Conservation (phyloP, 2,797 vertebrate species). For the Telmatherina bonti region DNA sequence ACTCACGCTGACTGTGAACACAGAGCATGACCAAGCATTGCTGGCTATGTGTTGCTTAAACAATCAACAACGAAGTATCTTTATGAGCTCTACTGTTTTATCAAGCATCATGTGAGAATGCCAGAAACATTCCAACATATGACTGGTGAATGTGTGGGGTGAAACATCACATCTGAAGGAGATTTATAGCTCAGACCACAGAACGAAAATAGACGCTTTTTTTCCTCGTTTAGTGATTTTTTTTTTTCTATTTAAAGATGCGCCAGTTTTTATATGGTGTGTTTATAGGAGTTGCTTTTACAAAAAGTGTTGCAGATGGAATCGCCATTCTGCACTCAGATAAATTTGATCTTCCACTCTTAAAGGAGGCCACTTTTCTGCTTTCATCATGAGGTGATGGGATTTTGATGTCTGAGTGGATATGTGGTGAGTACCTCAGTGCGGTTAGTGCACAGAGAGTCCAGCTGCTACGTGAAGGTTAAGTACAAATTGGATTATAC, state of each 20-base stretch:
- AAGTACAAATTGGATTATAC: slow-evolving; percentile 66
- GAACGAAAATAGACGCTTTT: slow-evolving; percentile 50
- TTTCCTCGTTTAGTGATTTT: slow-evolving; percentile 31
- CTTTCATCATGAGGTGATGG: slow-evolving; percentile 77
- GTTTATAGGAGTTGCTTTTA: slow-evolving; percentile 82
- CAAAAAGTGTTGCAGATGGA: slow-evolving; percentile 68
- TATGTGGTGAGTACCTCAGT: slow-evolving; percentile 44
- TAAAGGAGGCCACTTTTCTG: slow-evolving; percentile 74
- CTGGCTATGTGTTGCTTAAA: neutral
- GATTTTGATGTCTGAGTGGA: slow-evolving; percentile 62
- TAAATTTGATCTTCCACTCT: slow-evolving; percentile 81
- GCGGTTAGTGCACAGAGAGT: slow-evolving; percentile 48
- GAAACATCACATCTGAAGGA: slow-evolving; percentile 51
- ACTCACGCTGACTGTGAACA: neutral
- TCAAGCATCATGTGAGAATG: neutral
- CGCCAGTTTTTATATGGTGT: slow-evolving; percentile 72
- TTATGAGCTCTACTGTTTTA: neutral
- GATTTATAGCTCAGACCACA: slow-evolving; percentile 38
- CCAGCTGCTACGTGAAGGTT: slow-evolving; percentile 66
- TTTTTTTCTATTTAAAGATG: slow-evolving; percentile 54
- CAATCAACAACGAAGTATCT: neutral
- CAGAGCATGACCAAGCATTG: neutral
- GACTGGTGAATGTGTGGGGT: slow-evolving; percentile 27
- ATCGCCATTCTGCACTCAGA: slow-evolving; percentile 61
- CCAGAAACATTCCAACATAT: slow-evolving; percentile 1